phyloP scores from a whole-genome alignment of 2,797 vertebrate species.

The Eupleurogrammus muticus region DNA sequence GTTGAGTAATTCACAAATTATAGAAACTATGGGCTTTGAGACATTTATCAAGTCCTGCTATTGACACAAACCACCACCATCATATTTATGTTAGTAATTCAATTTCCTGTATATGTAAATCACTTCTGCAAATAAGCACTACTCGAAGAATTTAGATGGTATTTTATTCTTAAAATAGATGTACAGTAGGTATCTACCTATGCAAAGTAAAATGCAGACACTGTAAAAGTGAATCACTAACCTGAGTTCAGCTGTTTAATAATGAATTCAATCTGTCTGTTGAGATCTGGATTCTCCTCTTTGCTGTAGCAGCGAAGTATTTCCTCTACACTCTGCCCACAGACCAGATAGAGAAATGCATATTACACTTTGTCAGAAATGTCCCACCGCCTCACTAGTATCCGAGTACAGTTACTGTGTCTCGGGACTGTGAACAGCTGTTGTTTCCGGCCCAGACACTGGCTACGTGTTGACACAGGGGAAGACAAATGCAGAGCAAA shows the following conservation, averaged over 20 bases:
- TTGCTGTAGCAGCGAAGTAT: slow-evolving; percentile 92
- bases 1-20: background rate
- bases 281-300: slow-evolving; percentile 91
- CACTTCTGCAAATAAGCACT: background rate
- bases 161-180: slow-evolving; percentile 2
- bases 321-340: slow-evolving; percentile 92
- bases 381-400: background rate
- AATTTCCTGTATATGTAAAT: background rate
- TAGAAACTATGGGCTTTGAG: background rate
- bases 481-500: slow-evolving; percentile 31
- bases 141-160: background rate
- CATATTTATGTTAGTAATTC: background rate
- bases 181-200: background rate
- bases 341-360: slow-evolving; percentile 12
- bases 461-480: slow-evolving; percentile 22
- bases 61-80: background rate
- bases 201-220: background rate
- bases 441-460: slow-evolving; percentile 16
- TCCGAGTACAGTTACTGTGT: slow-evolving; percentile 6
- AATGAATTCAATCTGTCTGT: slow-evolving; percentile 94
- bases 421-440: slow-evolving; percentile 29
- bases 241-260: slow-evolving; percentile 95
- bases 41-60: background rate
- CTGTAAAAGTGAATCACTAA: slow-evolving; percentile 60
- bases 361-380: slow-evolving; percentile 1